Evolutionary conservation across 2,113 vertebrate species (phyloP), one percentile per base, ranked within the genome.

Genomic region (Calonectris borealis): DNA sequence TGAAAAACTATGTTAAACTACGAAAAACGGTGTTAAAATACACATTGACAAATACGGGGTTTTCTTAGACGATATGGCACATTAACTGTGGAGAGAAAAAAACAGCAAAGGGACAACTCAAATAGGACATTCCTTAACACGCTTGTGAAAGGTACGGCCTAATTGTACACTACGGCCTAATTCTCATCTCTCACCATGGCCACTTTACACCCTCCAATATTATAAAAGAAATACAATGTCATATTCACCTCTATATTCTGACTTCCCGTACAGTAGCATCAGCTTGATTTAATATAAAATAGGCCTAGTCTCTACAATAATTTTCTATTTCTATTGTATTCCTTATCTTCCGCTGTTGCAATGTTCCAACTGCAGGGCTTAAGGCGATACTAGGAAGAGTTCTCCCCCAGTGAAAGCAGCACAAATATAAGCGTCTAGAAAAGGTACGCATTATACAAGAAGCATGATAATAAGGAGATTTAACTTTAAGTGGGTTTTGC

Each of bases 271-370:
- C 36, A 21, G 80, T 2, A 78, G 83, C 83, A 58, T 34, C 83
- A 25, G 40, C 42, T 13, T 2, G 15, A 21, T 29, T 40, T 11
- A 24, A 31, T 7, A 42, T 0, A 7, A 60, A 90, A 14, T 0
- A 79, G 48, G 83, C 90, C 86, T 38, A 20, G 27, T 3, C 52
- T 36, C 26, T 18, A 12, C 44, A 46, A 17, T 19, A 36, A 77
- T 38, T 80, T 3, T 54, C 8, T 6, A 4, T 24, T 87, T 65
- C 52, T 60, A 0, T 0, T 26, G 16, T 25, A 16, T 6, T 38
- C 29, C 31, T 83, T 32, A 20, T 11, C 57, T 54, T 16, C 27
- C 42, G 16, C 13, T 16, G 13, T 2, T 52, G 38, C 16, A 18
- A 6, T 1, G 18, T 4, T 57, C 60, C 61, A 34, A 7, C 18